Base-by-base conservation (phyloP, 1,140 invertebrate species). In the Meloidogyne floridensis region DNA sequence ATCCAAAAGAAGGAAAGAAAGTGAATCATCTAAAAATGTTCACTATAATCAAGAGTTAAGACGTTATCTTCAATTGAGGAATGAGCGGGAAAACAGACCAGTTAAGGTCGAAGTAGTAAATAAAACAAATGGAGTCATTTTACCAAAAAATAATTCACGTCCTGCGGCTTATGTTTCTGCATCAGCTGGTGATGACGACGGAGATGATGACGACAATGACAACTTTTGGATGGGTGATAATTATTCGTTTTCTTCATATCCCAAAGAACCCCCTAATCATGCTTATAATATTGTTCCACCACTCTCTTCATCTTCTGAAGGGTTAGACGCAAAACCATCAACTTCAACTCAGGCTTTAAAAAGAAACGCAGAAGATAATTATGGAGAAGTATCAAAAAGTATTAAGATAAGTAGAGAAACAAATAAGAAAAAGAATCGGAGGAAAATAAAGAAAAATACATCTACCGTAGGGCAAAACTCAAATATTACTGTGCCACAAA, bases 11-110 rank as follows among this genome's bases (percentile, higher is more conserved):
- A 9, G 3, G 6, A 76, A 13, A 15, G 75, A n/a, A 54, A 56
- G 43, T 20, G 3, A n/a, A 8, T n/a, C 73, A 1, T n/a, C 75
- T 2, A 77, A 56, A 18, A 77, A 77, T 18, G 8, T 77, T 3
- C 15, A 18, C 6, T 77, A 77, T 18, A 77, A 77, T 7, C 75
- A 77, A 2, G 75, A 56, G 8, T 59, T 77, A 69, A 4, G 54
- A 13, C 51, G 75, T 2, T 77, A 77, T 18, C 43, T 77, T 6
- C 51, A 77, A 3, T 1, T 77, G 2, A 13, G 75, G 2, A 43
- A 77, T 56, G 75, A 77, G 7, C 75, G n/a, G 2, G 43, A 77
- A 54, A 77, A 77, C 3, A n/a, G 53, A 56, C 75, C 75, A 8
- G n/a, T 69, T 18, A 77, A 56, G 20, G 75, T 77, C 13, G 75